Evolutionary conservation across 2,797 vertebrate species (phyloP).

Genomic region (Kryptolebias ocellatus): DNA sequence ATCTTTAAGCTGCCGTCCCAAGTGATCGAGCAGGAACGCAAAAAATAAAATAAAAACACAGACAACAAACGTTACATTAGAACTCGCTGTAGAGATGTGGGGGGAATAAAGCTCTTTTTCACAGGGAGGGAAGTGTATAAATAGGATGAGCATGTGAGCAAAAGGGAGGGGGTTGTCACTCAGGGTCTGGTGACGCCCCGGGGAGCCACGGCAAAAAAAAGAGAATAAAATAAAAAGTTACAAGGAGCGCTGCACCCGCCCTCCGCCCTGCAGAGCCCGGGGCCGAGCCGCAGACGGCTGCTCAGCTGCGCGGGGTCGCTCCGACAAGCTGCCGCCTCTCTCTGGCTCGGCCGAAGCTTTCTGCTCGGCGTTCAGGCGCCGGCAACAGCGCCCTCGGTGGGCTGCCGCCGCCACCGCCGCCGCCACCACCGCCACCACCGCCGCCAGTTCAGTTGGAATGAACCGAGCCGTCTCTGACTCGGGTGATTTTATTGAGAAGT

Average conservation of each 20-base stretch:
- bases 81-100: no score
- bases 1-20: conserved; percentile 5
- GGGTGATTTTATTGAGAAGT: neutral
- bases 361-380: conserved; percentile 51
- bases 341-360: conserved; percentile 64
- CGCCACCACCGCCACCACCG: no score
- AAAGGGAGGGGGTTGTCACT: conserved; percentile 64
- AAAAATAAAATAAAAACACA: neutral
- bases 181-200: conserved; percentile 57
- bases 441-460: conserved; percentile 35
- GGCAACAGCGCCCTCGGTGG: conserved; percentile 48
- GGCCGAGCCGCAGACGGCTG: conserved; percentile 72
- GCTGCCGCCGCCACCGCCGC: conserved; percentile 31
- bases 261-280: conserved; percentile 75
- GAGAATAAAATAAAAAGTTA: conserved; percentile 24
- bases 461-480: conserved; percentile 10
- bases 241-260: conserved; percentile 74
- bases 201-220: conserved; percentile 56
- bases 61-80: no score
- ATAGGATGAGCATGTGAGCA: conserved; percentile 68
- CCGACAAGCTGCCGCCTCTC: conserved; percentile 76
- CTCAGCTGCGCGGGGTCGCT: conserved; percentile 75
- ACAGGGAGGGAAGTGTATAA: conserved; percentile 54
- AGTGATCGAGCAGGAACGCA: conserved; percentile 14
- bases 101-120: conserved; percentile 17